These are phyloP conservation scores for Heterochromis multidens DNA, from an alignment of 2,113 vertebrate genomes.

Conservation along the genomic window DNA sequence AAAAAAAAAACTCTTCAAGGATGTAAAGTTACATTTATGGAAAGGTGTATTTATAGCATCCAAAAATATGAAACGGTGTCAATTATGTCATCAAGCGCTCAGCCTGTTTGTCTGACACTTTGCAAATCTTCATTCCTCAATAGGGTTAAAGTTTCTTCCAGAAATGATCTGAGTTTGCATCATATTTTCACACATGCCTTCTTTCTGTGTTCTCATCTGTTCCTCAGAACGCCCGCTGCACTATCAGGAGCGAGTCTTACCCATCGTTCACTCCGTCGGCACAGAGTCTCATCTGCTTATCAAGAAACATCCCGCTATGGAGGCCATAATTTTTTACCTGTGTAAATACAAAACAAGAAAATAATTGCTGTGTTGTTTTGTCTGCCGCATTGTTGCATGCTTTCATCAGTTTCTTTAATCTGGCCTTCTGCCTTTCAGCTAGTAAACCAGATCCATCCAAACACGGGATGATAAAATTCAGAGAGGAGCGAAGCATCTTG, in stretches of 20 bases:
- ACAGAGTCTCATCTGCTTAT: conserved; percentile 86
- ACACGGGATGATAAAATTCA: conserved; percentile 91
- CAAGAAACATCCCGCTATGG: conserved; percentile 87
- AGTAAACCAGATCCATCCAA: conserved; percentile 85
- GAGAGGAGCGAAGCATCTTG: conserved; percentile 86
- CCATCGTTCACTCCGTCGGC: conserved; percentile 85
- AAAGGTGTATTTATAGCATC: not conserved
- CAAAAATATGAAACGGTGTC: not conserved
- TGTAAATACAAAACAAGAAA: conserved; percentile 66
- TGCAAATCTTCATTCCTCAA: not conserved
- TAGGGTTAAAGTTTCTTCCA: not conserved
- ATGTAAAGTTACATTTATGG: not conserved
- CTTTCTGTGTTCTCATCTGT: not conserved
- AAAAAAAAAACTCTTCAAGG: not conserved
- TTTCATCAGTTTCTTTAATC: not conserved
- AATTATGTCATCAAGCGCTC: not conserved
- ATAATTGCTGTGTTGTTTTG: not conserved
- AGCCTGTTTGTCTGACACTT: not conserved
- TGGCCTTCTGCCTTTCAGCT: conserved; percentile 64
- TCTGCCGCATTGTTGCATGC: not conserved
- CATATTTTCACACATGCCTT: not conserved
- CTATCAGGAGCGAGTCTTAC: conserved; percentile 87
- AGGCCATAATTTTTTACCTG: conserved; percentile 84
- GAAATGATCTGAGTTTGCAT: not conserved
- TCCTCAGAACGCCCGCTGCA: conserved; percentile 88